Base-by-base conservation (phyloP, 2,888 invertebrate species). In the Coenonympha glycerion region DNA sequence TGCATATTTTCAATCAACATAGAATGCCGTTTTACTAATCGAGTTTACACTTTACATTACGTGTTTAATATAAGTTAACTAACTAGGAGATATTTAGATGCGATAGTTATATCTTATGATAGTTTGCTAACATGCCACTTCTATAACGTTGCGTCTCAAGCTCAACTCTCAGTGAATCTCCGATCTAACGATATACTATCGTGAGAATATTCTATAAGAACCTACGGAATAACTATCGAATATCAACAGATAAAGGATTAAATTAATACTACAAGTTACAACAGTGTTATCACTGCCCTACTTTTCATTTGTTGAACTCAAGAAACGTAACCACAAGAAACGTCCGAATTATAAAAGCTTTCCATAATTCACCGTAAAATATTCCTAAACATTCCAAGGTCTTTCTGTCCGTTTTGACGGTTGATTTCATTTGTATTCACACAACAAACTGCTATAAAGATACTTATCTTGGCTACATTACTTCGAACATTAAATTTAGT, bases 121-220 rank as follows among this genome's bases (percentile, higher is more conserved):
- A 6, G 21, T 21, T 21, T 36, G n/a, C n/a, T n/a, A n/a, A n/a
- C n/a, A n/a, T n/a, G n/a, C n/a, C n/a, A n/a, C n/a, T n/a, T n/a
- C n/a, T n/a, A n/a, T n/a, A n/a, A n/a, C n/a, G n/a, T n/a, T n/a
- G n/a, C n/a, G n/a, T n/a, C n/a, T n/a, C n/a, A n/a, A n/a, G n/a
- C n/a, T n/a, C n/a, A n/a, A n/a, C n/a, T n/a, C n/a, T n/a, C n/a
- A 26, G 31, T 57, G 52, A n/a, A n/a, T n/a, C n/a, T n/a, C n/a
- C n/a, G 51, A 58, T 61, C 13, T n/a, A 22, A n/a, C 11, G 19
- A 13, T 21, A 13, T 21, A 11, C 54, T 61, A 63, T 68, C 71
- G 73, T 75, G 74, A 71, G 73, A 77, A 69, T 63, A 49, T 62
- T 59, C 34, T 39, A 52, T 54, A 57, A 62, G 66, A 66, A 65